These are phyloP conservation scores for Sandelia bainsii DNA, from an alignment of 2,797 vertebrate species.

Conservation along the genomic window DNA sequence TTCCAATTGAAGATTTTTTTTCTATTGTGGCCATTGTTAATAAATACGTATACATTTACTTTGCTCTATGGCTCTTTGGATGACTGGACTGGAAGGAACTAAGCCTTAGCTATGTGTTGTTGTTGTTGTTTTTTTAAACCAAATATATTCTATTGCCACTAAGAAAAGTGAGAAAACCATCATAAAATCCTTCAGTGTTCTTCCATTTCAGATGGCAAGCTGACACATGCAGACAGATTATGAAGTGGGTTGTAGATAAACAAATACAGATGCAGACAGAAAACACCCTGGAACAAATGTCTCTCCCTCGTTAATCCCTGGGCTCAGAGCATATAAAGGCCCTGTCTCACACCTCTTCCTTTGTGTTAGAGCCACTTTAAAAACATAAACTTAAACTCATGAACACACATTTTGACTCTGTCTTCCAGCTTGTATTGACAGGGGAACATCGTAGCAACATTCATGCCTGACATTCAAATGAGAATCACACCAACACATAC, in stretches of 20 bases:
- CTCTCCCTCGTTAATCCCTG: conserved; percentile 39
- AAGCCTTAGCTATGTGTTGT: not conserved
- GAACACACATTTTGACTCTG: conserved; percentile 1
- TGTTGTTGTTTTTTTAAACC: not conserved
- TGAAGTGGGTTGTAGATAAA: conserved; percentile 23
- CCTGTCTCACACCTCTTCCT: conserved; percentile 55
- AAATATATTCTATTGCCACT: not conserved
- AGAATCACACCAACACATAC: conserved; percentile 39
- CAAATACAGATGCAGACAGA: conserved; percentile 39
- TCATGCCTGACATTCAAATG: not conserved
- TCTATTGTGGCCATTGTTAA: not conserved
- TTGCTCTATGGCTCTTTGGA: not conserved
- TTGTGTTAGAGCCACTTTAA: conserved; percentile 42
- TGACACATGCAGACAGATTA: conserved; percentile 31
- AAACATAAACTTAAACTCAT: conserved; percentile 1
- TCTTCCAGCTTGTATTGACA: conserved; percentile 14
- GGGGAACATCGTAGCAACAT: not conserved
- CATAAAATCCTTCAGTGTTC: not conserved
- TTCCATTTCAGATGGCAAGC: conserved; percentile 1
- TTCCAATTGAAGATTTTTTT: not conserved
- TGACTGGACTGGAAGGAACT: not conserved
- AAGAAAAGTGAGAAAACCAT: conserved; percentile 2
- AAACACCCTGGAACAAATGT: conserved; percentile 34
- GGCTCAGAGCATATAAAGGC: conserved; percentile 54
- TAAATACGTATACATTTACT: conserved; percentile 3